Conservation (phyloP, 2,113 vertebrate genomes). For the Calyptomena viridis region DNA sequence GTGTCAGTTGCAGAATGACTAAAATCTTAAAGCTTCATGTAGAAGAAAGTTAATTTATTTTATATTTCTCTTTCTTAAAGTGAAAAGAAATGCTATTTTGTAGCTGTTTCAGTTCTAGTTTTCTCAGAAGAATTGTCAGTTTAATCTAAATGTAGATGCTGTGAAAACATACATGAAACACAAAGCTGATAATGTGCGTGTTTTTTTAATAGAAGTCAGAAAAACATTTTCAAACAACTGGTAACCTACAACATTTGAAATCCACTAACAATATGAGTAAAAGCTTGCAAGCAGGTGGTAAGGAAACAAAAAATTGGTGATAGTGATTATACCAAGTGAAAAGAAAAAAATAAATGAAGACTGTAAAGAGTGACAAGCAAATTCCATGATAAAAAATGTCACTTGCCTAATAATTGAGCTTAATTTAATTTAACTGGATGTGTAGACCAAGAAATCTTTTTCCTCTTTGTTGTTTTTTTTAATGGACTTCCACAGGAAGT, state of each 20-base stretch:
- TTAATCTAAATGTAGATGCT: neutral
- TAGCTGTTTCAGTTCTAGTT: neutral
- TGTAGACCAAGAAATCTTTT: neutral
- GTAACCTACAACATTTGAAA: neutral
- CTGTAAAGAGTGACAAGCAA: neutral
- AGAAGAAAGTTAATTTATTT: conserved; percentile 38
- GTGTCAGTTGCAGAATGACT: conserved; percentile 40
- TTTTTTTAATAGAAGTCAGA: neutral
- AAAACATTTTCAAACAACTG: neutral
- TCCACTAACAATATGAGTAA: neutral
- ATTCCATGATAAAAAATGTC: conserved; percentile 30
- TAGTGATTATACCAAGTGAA: neutral
- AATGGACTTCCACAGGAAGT: conserved; percentile 12
- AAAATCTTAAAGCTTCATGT: conserved; percentile 36
- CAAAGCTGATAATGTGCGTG: neutral
- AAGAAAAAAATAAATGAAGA: neutral
- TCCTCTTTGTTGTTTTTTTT: neutral
- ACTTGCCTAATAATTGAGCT: neutral
- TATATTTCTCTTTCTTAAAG: conserved; percentile 20
- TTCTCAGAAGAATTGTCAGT: neutral
- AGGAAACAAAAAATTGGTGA: neutral
- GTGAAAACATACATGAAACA: neutral
- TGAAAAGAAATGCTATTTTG: neutral
- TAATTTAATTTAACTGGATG: neutral
- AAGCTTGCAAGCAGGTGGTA: neutral